phyloP scores from a whole-genome alignment of 2,888 invertebrate species.

The Alitta virens region DNA sequence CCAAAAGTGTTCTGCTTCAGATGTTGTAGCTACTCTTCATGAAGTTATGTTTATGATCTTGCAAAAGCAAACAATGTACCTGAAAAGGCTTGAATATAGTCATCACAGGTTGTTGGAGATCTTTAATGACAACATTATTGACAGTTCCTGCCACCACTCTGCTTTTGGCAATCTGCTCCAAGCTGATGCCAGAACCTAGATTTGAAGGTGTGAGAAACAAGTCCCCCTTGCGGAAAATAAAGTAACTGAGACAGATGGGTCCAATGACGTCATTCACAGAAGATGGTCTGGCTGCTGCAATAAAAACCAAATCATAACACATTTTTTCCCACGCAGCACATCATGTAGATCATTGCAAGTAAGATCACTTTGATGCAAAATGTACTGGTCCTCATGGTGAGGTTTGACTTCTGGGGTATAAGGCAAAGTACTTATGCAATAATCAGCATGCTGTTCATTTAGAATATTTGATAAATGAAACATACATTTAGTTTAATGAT shows the following conservation, averaged over 20 bases:
- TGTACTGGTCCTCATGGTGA: too few relatives aligned
- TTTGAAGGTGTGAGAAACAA: background rate
- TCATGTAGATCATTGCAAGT: too few relatives aligned
- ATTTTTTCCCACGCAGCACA: too few relatives aligned
- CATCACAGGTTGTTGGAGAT: background rate
- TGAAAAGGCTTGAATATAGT: background rate
- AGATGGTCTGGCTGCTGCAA: background rate
- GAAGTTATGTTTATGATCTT: background rate
- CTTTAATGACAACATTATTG: background rate
- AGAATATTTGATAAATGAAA: too few relatives aligned
- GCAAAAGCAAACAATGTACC: background rate
- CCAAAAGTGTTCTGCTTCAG: too few relatives aligned
- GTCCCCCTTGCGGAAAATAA: background rate
- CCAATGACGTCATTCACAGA: background rate
- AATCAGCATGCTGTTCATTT: too few relatives aligned
- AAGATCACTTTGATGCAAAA: too few relatives aligned
- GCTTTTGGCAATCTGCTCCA: background rate
- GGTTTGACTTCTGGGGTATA: too few relatives aligned
- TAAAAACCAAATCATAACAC: background rate
- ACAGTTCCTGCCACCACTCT: background rate
- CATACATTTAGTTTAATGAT: too few relatives aligned
- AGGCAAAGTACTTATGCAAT: too few relatives aligned
- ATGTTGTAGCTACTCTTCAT: too few relatives aligned
- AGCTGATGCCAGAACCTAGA: background rate
- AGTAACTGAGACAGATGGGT: background rate